Conservation (phyloP, 37 sponge, comb jelly and placozoan genomes). For the Amphimedon queenslandica region DNA sequence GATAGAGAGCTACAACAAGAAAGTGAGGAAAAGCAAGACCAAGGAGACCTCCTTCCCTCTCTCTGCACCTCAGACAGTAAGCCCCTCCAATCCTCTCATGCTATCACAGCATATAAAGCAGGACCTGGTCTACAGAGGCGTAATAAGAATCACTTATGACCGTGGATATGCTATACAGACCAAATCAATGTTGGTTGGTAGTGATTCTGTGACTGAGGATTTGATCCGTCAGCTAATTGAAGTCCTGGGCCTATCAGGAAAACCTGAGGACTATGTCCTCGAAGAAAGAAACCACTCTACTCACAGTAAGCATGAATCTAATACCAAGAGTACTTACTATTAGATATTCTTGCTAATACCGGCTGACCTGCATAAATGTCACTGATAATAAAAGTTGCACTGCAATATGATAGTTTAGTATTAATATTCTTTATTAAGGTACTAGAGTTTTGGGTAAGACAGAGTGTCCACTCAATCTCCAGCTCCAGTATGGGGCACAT, state of each 20-base stretch:
- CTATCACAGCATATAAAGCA: not conserved
- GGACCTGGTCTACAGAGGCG: slow-evolving; percentile 62
- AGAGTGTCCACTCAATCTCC: slow-evolving; percentile 65
- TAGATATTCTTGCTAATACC: not conserved
- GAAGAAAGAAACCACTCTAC: slow-evolving; percentile 64
- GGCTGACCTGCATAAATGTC: not conserved
- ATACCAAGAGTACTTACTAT: not conserved
- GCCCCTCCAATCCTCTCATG: not conserved
- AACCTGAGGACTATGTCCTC: slow-evolving; percentile 46
- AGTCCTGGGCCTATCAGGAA: slow-evolving; percentile 50
- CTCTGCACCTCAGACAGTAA: slow-evolving; percentile 25
- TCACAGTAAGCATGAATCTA: slow-evolving; percentile 35
- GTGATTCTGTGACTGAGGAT: slow-evolving; percentile 39
- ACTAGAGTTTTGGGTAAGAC: slow-evolving; percentile 15
- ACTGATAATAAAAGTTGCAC: not conserved
- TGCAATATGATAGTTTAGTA: slow-evolving; percentile 1
- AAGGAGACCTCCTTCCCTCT: slow-evolving; percentile 36
- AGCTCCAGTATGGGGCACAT: slow-evolving; percentile 45
- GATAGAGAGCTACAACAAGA: slow-evolving; percentile 63
- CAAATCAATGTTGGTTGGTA: slow-evolving; percentile 58
- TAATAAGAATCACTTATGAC: slow-evolving; percentile 68
- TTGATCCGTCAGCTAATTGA: slow-evolving; percentile 54
- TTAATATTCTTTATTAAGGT: slow-evolving; percentile 17
- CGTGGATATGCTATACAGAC: slow-evolving; percentile 72
- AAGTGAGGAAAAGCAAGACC: slow-evolving; percentile 23